Evolutionary conservation across 2,888 invertebrate species (phyloP).

Genomic region (Megastigmus dorsalis): DNA sequence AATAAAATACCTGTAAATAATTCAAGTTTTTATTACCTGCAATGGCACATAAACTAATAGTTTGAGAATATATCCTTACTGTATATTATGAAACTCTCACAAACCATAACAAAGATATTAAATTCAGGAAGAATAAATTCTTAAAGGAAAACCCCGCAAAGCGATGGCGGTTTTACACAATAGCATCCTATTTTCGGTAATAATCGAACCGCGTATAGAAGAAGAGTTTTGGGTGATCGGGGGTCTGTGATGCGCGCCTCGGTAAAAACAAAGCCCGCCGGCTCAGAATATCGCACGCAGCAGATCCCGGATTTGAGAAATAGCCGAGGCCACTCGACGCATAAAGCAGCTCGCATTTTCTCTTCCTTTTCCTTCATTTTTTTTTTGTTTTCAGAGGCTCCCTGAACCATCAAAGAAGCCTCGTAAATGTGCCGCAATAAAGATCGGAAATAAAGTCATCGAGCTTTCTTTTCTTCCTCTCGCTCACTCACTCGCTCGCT

Average conservation of each 20-base stretch:
- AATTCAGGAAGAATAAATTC: too few species aligned
- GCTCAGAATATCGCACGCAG: conserved; percentile 32
- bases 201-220: too few species aligned
- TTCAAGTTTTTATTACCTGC: too few species aligned
- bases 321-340: neutral
- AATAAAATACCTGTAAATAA: too few species aligned
- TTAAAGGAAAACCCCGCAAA: too few species aligned
- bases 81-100: too few species aligned
- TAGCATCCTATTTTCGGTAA: neutral
- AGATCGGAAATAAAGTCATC: conserved; percentile 69
- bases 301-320: conserved; percentile 42
- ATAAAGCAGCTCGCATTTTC: conserved; percentile 21
- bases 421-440: conserved; percentile 67
- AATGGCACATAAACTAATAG: too few species aligned
- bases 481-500: neutral
- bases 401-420: conserved; percentile 32
- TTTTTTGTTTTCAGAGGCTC: neutral
- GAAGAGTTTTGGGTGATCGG: too few species aligned
- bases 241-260: too few species aligned
- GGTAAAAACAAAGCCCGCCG: neutral
- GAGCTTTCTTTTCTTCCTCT: conserved; percentile 3
- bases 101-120: too few species aligned
- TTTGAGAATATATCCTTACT: too few species aligned
- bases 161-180: too few species aligned
- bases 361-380: neutral